Conservation (phyloP, 1,140 invertebrate species). For the Telenomus remus region DNA sequence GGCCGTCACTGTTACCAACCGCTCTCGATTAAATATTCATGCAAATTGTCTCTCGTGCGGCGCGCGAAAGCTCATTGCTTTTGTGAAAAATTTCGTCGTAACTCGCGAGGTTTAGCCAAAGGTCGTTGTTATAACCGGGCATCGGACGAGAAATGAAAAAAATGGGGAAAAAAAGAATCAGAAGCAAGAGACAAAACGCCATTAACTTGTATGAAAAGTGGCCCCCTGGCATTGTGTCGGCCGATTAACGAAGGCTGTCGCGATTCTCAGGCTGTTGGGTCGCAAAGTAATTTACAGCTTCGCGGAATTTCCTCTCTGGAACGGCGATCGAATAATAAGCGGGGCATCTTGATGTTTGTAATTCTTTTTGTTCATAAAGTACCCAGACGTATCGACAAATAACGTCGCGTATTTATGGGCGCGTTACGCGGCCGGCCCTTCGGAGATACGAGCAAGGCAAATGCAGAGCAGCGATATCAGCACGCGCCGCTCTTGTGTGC, state of each 20-base stretch:
- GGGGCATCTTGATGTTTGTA: conserved; percentile 9
- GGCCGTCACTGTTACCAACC: conserved; percentile 38
- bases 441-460: conserved; percentile 55
- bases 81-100: background rate
- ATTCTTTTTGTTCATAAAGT: conserved; percentile 27
- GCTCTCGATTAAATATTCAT: conserved; percentile 42
- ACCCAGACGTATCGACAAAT: conserved; percentile 48
- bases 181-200: conserved; percentile 3
- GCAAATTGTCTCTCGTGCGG: conserved; percentile 24
- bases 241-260: conserved; percentile 43
- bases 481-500: conserved; percentile 72
- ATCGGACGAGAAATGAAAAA: conserved; percentile 2
- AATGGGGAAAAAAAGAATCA: background rate
- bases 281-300: conserved; percentile 24
- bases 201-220: conserved; percentile 31
- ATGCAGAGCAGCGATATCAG: conserved; percentile 70
- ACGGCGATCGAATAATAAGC: conserved; percentile 24
- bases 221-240: conserved; percentile 22
- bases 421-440: conserved; percentile 37
- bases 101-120: too few species aligned
- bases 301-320: conserved; percentile 12
- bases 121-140: background rate
- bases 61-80: background rate
- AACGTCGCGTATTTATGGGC: conserved; percentile 29
- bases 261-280: conserved; percentile 32